A percentile compares a stretch with the other conserved stretches of the same genome.
phyloP scores from a whole-genome alignment of 1,140 invertebrate species.

The Orchesella cincta region DNA sequence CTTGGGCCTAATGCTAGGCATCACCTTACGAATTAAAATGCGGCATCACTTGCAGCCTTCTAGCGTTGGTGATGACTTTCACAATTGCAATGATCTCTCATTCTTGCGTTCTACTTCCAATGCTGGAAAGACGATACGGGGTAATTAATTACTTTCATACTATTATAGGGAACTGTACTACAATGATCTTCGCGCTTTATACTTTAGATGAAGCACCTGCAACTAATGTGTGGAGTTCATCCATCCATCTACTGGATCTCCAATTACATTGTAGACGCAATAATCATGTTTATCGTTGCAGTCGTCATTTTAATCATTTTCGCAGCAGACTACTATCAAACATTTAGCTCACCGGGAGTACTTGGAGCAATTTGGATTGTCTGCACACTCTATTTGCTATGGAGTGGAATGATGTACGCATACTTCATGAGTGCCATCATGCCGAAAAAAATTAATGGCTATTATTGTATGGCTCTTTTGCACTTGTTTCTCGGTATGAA shows the following conservation, averaged over 20 bases:
- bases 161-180: no score
- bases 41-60: slow-evolving; percentile 31
- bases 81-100: no score
- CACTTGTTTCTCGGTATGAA: slow-evolving; percentile 32
- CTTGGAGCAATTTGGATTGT: slow-evolving; percentile 8
- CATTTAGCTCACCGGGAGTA: background rate
- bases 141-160: no score
- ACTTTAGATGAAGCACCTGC: slow-evolving; percentile 48
- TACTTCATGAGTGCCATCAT: slow-evolving; percentile 30
- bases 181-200: no score
- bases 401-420: slow-evolving; percentile 37
- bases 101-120: no score
- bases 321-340: background rate
- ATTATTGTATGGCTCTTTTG: background rate
- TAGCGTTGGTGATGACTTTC: slow-evolving; percentile 28
- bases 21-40: slow-evolving; percentile 24
- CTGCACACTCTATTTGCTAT: slow-evolving; percentile 23
- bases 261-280: slow-evolving; percentile 21
- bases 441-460: slow-evolving; percentile 14
- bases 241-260: slow-evolving; percentile 33
- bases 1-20: no score
- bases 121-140: slow-evolving; percentile 30
- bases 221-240: slow-evolving; percentile 46
- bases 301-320: background rate
- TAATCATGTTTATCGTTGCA: background rate